Base-by-base conservation (phyloP, 2,113 vertebrate species). In the Prunella fulvescens region DNA sequence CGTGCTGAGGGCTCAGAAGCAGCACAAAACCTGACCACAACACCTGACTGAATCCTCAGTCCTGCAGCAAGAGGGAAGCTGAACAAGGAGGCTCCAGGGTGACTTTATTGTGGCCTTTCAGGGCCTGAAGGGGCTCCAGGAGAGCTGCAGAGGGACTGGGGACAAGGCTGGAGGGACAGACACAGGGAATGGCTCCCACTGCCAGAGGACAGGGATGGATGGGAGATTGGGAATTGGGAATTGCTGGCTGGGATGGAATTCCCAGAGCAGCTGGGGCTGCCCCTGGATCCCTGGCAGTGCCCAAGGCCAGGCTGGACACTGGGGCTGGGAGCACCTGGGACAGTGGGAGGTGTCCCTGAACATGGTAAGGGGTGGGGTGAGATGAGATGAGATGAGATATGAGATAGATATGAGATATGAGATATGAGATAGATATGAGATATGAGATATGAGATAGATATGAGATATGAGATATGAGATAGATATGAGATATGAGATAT, bases 131-230 rank as follows among this genome's bases (percentile, higher is more conserved):
- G 39, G 15, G 37, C 45, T 50, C 20, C 48, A 56, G 1, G 57
- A 47, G 6, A 40, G n/a, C 26, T 60, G 62, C 6, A 37, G 33
- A 13, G n/a, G 37, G 14, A 8, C 13, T 13, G 6, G 3, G 26
- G 29, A 70, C 29, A 29, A n/a, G 31, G 12, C 1, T 26, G 42
- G 31, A 58, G 31, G 4, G 12, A 48, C 70, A 78, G 47, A n/a
- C 23, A 7, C 29, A 31, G 39, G 47, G 28, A 60, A 45, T 39
- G 54, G 39, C 54, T 56, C 25, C 20, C 54, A 56, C 1, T 58
- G 53, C 3, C 28, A 11, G 0, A 42, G 26, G 11, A 9, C 6
- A 29, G 37, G 28, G 22, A 0, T 9, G 8, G 45, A 4, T 64
- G 28, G 18, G n/a, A 33, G 11, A 4, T 10, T 53, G 13, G n/a